Conservation (phyloP, 2,888 invertebrate genomes). For the Prosapia bicincta region DNA sequence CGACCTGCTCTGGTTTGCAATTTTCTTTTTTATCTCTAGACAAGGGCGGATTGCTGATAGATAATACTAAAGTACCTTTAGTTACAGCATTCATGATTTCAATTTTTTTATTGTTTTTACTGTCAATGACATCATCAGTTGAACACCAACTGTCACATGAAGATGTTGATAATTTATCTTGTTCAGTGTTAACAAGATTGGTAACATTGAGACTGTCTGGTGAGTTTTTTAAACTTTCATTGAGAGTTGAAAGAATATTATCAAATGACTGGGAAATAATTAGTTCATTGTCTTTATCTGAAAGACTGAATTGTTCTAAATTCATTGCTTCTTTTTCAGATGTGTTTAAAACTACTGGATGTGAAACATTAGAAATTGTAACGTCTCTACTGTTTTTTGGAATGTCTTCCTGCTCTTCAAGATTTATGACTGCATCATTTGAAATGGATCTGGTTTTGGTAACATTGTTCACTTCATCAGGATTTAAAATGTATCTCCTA, state of each 20-base stretch:
- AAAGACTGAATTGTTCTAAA: background rate
- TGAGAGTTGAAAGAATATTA: background rate
- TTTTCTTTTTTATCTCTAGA: too few relatives aligned
- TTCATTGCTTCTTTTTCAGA: background rate
- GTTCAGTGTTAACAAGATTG: background rate
- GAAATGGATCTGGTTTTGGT: too few relatives aligned
- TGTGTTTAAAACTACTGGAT: background rate
- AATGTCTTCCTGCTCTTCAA: background rate
- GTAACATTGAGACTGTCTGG: background rate
- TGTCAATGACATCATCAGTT: background rate
- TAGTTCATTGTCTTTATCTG: background rate
- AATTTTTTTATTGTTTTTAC: background rate
- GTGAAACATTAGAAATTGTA: background rate
- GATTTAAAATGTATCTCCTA: conserved; percentile 13
- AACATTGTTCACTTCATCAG: conserved; percentile 4
- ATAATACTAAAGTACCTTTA: background rate
- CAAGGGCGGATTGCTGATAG: background rate
- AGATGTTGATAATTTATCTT: background rate
- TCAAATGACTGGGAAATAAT: background rate
- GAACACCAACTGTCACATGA: background rate
- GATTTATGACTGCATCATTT: background rate
- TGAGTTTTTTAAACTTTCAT: background rate
- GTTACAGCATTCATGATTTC: background rate
- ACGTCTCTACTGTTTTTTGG: background rate
- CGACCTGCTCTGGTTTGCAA: too few relatives aligned